Conservation (phyloP, 2,113 vertebrate genomes). For the Ophiodon elongatus region DNA sequence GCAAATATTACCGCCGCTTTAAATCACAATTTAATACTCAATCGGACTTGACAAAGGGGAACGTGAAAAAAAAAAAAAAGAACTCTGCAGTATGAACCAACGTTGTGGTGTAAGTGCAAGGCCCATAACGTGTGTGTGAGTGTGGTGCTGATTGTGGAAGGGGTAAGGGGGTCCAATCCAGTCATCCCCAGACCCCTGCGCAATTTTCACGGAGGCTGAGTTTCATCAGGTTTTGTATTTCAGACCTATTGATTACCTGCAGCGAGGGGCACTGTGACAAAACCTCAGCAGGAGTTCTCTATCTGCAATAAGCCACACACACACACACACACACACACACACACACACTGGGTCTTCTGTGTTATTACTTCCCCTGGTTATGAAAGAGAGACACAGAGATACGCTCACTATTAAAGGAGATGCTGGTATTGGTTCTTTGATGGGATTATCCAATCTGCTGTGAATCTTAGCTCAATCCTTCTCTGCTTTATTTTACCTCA, state of each 20-base stretch:
- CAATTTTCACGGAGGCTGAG: constrained; percentile 73
- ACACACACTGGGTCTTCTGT: constrained; percentile 6
- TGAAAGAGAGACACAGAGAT: constrained; percentile 33
- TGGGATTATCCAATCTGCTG: constrained; percentile 24
- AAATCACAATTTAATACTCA: constrained; percentile 36
- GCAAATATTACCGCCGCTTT: constrained; percentile 39
- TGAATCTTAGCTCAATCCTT: constrained; percentile 20
- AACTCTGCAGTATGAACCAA: constrained; percentile 22
- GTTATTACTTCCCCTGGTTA: constrained; percentile 38
- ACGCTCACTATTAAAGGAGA: constrained; percentile 24
- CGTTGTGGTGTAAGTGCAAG: neutral
- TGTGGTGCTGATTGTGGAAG: neutral
- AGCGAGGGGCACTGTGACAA: constrained; percentile 67
- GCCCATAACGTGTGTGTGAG: constrained; percentile 11
- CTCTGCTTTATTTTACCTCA: neutral
- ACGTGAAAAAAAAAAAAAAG: constrained; percentile 25
- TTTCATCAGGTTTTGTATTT: constrained; percentile 79
- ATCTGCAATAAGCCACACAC: constrained; percentile 61
- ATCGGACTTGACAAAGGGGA: neutral
- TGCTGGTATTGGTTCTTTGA: constrained; percentile 16
- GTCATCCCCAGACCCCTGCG: constrained; percentile 34
- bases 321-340: constrained; percentile 17
- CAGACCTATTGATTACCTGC: constrained; percentile 79
- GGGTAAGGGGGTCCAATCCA: constrained; percentile 19
- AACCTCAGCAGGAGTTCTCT: constrained; percentile 74